Percentiles rank a stretch among this genome's conserved stretches.
These are phyloP conservation scores for Petaurus breviceps DNA, from an alignment of 2,113 vertebrate genomes.

Conservation along the genomic window DNA sequence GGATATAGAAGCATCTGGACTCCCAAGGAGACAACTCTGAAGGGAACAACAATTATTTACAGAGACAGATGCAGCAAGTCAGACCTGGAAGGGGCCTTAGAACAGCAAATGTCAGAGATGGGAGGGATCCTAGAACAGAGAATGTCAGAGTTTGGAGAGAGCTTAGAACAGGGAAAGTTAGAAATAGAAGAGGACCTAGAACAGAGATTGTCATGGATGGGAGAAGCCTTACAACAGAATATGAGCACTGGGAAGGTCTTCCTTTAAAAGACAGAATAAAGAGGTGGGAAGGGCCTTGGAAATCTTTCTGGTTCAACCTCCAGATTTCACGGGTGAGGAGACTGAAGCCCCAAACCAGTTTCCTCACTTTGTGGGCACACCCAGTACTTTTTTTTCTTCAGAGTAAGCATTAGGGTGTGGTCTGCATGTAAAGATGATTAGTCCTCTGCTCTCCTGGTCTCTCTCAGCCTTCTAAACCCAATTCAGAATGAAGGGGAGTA, in stretches of 20 bases:
- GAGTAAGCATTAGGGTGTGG: not conserved
- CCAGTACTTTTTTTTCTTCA: not conserved
- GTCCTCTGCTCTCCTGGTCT: conserved; percentile 1
- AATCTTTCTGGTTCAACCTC: not conserved
- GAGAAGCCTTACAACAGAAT: not conserved
- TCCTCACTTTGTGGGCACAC: conserved; percentile 1
- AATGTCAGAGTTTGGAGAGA: not conserved
- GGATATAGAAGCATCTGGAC: not conserved
- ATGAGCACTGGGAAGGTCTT: not conserved
- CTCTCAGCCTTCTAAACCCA: conserved; percentile 37
- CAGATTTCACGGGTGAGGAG: not conserved
- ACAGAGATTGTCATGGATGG: no score
- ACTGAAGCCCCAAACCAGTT: conserved; percentile 5
- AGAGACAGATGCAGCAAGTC: not conserved
- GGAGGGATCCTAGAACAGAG: no score
- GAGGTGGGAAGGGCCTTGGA: not conserved
- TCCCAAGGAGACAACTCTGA: not conserved
- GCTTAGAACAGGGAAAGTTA: no score
- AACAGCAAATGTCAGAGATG: no score
- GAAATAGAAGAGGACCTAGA: no score
- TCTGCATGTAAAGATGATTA: not conserved
- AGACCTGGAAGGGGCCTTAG: not conserved
- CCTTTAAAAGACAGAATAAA: not conserved
- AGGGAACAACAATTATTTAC: conserved; percentile 8
- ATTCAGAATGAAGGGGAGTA: conserved; percentile 42